Conservation (phyloP, 2,797 vertebrate species). For the Allobates femoralis region DNA sequence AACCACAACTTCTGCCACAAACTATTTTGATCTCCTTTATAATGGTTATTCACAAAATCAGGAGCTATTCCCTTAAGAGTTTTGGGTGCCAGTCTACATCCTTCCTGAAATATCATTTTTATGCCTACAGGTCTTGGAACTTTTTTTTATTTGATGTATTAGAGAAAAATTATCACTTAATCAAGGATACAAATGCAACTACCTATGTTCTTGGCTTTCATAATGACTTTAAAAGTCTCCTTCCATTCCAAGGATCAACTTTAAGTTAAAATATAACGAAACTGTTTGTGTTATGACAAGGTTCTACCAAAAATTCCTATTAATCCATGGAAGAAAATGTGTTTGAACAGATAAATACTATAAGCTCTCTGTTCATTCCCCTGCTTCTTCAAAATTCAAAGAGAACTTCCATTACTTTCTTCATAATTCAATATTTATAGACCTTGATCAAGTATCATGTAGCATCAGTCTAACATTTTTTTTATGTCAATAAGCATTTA, state of each 20-base stretch:
- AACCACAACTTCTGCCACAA: no score
- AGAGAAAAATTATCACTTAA: not conserved
- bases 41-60: no score
- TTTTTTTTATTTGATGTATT: not conserved
- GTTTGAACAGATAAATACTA: conserved; percentile 44
- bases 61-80: no score
- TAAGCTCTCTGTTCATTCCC: conserved; percentile 27
- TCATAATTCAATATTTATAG: conserved; percentile 20
- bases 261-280: not conserved
- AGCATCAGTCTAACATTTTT: not conserved
- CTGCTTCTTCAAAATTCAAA: conserved; percentile 10
- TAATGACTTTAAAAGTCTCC: not conserved
- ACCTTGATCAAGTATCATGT: not conserved
- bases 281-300: conserved; percentile 31
- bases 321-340: conserved; percentile 37
- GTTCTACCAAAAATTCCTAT: conserved; percentile 31
- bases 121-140: no score
- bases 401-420: not conserved
- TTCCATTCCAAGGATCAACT: not conserved
- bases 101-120: no score
- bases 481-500: not conserved
- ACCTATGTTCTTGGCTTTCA: not conserved
- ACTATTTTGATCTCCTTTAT: no score
- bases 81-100: no score
- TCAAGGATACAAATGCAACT: not conserved